A percentile compares a stretch with the other conserved stretches of the same genome.
phyloP scores from a whole-genome alignment of 2,797 vertebrate genomes.

The Acanthiza pusilla region DNA sequence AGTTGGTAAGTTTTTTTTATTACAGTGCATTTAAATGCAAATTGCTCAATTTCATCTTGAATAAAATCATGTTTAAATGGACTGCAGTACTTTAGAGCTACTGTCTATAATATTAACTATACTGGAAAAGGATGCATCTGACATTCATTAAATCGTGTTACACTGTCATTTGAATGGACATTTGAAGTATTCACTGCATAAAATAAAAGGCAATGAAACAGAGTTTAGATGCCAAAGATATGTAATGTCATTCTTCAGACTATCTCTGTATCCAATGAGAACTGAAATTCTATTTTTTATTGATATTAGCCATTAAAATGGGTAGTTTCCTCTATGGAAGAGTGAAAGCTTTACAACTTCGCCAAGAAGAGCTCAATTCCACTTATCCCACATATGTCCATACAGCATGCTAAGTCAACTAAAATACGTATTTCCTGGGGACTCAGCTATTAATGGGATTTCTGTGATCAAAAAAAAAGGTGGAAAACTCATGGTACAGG shows the following conservation, averaged over 20 bases:
- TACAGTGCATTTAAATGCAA: slow-evolving; percentile 2
- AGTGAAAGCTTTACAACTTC: neutral
- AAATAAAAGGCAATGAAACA: slow-evolving; percentile 22
- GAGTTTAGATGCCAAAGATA: neutral
- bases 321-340: neutral
- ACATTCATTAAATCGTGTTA: slow-evolving; percentile 23
- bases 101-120: neutral
- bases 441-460: neutral
- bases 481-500: neutral
- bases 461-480: neutral
- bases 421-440: neutral
- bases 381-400: neutral
- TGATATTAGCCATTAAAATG: neutral
- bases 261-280: neutral
- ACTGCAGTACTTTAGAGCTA: neutral
- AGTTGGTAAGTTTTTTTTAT: neutral
- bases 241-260: neutral
- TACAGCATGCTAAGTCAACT: neutral
- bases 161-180: neutral
- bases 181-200: neutral
- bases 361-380: neutral
- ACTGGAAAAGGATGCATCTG: neutral
- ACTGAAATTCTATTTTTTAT: neutral
- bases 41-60: neutral
- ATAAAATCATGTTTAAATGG: neutral